phyloP scores from a whole-genome alignment of 2,113 vertebrate species.

The Gymnogyps californianus region DNA sequence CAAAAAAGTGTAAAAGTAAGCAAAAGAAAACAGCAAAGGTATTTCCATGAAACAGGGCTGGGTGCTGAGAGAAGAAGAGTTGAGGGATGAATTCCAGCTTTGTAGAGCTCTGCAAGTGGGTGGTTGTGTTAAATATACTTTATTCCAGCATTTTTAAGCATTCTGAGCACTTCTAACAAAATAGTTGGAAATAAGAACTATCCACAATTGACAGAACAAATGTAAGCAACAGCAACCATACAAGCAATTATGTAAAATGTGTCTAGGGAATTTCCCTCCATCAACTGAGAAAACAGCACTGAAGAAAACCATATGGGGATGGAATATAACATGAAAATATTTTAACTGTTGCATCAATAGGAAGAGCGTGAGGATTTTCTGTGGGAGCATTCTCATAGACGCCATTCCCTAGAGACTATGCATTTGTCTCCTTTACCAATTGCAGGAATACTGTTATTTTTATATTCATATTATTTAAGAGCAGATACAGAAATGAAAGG shows the following conservation, averaged over 20 bases:
- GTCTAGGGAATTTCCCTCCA: conserved; percentile 47
- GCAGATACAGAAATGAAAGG: not conserved
- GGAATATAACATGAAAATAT: conserved; percentile 28
- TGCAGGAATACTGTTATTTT: not conserved
- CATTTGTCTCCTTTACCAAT: not conserved
- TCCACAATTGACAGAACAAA: conserved; percentile 40
- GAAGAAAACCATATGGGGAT: conserved; percentile 24
- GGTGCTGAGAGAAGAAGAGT: not conserved
- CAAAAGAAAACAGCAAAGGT: not conserved
- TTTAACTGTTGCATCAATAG: conserved; percentile 32
- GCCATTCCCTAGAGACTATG: not conserved
- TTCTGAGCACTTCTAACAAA: conserved; percentile 16
- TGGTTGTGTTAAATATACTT: conserved; percentile 12
- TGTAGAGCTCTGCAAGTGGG: not conserved
- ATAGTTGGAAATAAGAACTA: conserved; percentile 12
- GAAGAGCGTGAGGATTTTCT: not conserved
- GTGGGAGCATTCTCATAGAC: not conserved
- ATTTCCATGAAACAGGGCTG: not conserved
- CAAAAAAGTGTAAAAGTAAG: not conserved
- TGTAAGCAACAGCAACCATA: conserved; percentile 41
- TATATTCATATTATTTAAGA: not conserved
- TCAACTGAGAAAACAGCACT: conserved; percentile 42
- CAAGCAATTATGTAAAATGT: conserved; percentile 39
- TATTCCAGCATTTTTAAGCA: conserved; percentile 28
- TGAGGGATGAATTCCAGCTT: not conserved